phyloP scores from a whole-genome alignment of 1,140 invertebrate genomes.

The Paralvinella palmiformis region DNA sequence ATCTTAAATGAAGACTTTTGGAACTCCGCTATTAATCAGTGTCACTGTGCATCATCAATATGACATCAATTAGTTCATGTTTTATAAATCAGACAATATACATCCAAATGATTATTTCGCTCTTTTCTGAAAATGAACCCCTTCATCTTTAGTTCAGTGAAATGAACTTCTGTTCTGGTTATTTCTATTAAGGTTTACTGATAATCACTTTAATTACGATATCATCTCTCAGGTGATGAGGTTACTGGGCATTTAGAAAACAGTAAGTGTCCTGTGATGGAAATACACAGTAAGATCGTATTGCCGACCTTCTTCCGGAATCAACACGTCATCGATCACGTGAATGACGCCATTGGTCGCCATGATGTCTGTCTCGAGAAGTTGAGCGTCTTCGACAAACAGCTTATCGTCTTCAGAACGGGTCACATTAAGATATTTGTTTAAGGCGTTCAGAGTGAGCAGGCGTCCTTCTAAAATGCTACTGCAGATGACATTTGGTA shows the following conservation, averaged over 20 bases:
- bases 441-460: slow-evolving; percentile 55
- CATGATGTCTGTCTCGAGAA: slow-evolving; percentile 52
- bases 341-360: slow-evolving; percentile 58
- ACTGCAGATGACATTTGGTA: slow-evolving; percentile 63
- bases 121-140: too few species aligned
- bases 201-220: slow-evolving; percentile 1
- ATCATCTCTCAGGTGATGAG: not conserved
- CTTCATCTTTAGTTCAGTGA: too few species aligned
- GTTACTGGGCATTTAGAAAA: not conserved
- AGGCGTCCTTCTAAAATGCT: slow-evolving; percentile 55
- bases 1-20: too few species aligned
- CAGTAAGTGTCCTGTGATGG: not conserved
- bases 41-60: too few species aligned
- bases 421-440: slow-evolving; percentile 54
- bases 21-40: too few species aligned
- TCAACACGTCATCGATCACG: slow-evolving; percentile 54
- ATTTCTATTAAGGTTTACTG: not conserved
- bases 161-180: too few species aligned
- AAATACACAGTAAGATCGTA: too few species aligned
- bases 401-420: slow-evolving; percentile 52
- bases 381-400: slow-evolving; percentile 49
- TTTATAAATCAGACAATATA: too few species aligned
- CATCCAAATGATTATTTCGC: too few species aligned
- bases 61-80: too few species aligned
- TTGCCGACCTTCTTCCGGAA: slow-evolving; percentile 52